phyloP scores from a whole-genome alignment of 2,797 vertebrate species.

The Bradypodion pumilum region DNA sequence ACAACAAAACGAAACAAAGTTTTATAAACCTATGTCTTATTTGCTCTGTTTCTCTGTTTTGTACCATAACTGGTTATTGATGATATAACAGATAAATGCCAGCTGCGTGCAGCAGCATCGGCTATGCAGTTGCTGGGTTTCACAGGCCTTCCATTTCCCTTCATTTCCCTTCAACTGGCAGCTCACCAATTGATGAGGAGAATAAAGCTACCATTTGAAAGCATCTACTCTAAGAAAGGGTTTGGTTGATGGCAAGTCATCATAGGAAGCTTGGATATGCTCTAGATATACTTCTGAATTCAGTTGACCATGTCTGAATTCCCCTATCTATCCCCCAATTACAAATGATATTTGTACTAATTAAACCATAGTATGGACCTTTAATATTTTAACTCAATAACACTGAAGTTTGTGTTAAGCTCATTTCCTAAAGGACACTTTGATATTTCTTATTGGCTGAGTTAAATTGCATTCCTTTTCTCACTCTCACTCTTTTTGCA shows the following conservation, averaged over 20 bases:
- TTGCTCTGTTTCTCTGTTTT: not conserved
- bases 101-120: not conserved
- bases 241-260: not conserved
- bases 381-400: not conserved
- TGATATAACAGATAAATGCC: not conserved
- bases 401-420: not conserved
- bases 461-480: rapidly evolving
- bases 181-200: not conserved
- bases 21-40: not conserved
- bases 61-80: not conserved
- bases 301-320: not conserved
- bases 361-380: not conserved
- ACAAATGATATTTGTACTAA: not conserved
- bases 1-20: not conserved
- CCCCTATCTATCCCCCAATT: not conserved
- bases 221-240: not conserved
- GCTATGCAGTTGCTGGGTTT: not conserved
- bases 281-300: not conserved
- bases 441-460: not conserved
- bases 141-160: not conserved
- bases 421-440: not conserved
- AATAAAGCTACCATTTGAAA: not conserved
- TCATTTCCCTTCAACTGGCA: not conserved
- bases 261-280: not conserved
- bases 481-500: too few relatives aligned